Percentiles rank a stretch among this genome's conserved stretches.
Conservation (phyloP, 2,888 invertebrate genomes). For the Eupithecia subumbrata region DNA sequence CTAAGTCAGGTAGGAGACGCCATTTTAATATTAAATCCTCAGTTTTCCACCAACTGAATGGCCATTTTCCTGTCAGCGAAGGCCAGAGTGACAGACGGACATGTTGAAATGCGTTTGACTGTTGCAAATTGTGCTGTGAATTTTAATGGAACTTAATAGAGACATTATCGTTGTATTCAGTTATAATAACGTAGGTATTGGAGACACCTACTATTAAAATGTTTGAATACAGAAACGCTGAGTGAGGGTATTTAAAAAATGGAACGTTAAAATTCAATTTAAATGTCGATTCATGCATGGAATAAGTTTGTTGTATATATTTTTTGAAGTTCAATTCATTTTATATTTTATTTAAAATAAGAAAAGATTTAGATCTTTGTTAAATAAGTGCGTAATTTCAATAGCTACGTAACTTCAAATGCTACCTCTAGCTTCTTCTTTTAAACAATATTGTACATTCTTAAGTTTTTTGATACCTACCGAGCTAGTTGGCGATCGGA, state of each 20-base stretch:
- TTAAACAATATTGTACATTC: not conserved
- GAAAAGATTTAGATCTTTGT: too few species aligned
- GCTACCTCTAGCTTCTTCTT: not conserved
- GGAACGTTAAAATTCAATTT: not conserved
- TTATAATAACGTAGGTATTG: constrained; percentile 29
- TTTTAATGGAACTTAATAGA: constrained; percentile 59
- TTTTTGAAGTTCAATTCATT: not conserved
- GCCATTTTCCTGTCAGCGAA: constrained; percentile 75
- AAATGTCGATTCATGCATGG: not conserved
- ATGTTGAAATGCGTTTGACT: constrained; percentile 64
- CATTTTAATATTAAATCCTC: constrained; percentile 66
- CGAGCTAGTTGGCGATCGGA: not conserved
- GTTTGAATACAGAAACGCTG: constrained; percentile 45
- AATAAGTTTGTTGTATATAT: not conserved
- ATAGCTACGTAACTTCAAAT: not conserved
- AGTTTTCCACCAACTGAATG: constrained; percentile 67
- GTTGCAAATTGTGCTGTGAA: constrained; percentile 60
- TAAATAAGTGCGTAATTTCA: too few species aligned
- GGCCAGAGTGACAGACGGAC: constrained; percentile 63
- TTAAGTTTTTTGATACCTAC: not conserved
- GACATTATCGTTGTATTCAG: constrained; percentile 27
- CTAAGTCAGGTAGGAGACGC: constrained; percentile 49
- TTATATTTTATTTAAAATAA: not conserved
- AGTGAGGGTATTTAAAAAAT: constrained; percentile 22
- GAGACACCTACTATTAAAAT: constrained; percentile 53